Evolutionary conservation across 2,888 invertebrate genomes (phyloP).

Genomic region (Rhamnusium bicolor): DNA sequence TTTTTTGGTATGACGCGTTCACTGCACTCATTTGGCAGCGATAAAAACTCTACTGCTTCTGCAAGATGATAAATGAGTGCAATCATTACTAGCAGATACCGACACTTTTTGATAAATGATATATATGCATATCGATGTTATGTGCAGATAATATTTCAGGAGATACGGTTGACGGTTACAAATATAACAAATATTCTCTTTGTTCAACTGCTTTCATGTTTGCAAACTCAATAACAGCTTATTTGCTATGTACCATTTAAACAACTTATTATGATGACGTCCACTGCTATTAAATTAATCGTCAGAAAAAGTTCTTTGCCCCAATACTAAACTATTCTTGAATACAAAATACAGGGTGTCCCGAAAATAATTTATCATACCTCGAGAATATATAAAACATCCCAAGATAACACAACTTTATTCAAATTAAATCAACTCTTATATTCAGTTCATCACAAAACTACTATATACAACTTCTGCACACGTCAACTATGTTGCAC

Average conservation of each 20-base stretch:
- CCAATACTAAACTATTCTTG: too few relatives aligned
- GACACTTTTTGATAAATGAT: conserved; percentile 32
- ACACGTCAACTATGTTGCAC: too few relatives aligned
- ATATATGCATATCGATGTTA: conserved; percentile 26
- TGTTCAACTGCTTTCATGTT: not conserved
- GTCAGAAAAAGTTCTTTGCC: too few relatives aligned
- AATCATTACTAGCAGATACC: conserved; percentile 36
- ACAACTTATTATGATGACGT: too few relatives aligned
- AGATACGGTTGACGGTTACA: not conserved
- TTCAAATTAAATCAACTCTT: too few relatives aligned
- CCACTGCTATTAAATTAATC: too few relatives aligned
- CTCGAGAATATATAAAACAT: too few relatives aligned
- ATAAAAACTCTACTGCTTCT: conserved; percentile 35
- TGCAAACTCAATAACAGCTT: not conserved
- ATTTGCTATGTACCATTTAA: not conserved
- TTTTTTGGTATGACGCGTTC: conserved; percentile 20
- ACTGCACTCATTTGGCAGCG: conserved; percentile 30
- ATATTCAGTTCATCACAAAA: too few relatives aligned
- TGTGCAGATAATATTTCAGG: conserved; percentile 6
- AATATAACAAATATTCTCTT: not conserved
- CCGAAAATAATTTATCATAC: too few relatives aligned
- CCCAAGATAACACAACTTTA: too few relatives aligned
- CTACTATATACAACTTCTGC: too few relatives aligned
- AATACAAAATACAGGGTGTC: too few relatives aligned
- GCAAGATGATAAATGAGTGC: conserved; percentile 28